A percentile compares a stretch with the other conserved stretches of the same genome.
These are phyloP conservation scores for Drosophila nigritarsus DNA, from an alignment of 2,888 invertebrate genomes.

Conservation along the genomic window DNA sequence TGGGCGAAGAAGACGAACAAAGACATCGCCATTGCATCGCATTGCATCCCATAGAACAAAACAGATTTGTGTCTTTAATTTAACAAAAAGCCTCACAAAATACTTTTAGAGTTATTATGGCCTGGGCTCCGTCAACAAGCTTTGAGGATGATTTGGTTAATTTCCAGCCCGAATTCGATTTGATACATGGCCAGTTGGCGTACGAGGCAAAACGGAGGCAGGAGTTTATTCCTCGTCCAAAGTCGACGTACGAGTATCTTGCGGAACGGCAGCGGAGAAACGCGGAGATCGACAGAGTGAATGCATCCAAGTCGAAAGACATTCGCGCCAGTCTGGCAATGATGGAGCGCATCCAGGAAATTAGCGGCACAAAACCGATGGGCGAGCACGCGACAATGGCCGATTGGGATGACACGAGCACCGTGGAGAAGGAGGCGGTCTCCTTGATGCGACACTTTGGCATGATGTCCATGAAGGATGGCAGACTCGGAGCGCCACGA, in stretches of 20 bases:
- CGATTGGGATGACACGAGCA: slow-evolving; percentile 77
- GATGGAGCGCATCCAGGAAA: slow-evolving; percentile 77
- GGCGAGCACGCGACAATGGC: slow-evolving; percentile 75
- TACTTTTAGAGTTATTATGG: slow-evolving; percentile 55
- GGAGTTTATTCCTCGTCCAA: slow-evolving; percentile 36
- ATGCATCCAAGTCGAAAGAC: slow-evolving; percentile 34
- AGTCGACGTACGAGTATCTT: slow-evolving; percentile 51
- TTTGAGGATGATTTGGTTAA: slow-evolving; percentile 82
- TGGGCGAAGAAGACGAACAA: neutral
- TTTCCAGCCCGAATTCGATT: slow-evolving; percentile 76
- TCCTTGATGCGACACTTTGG: slow-evolving; percentile 81
- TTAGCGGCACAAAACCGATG: slow-evolving; percentile 74
- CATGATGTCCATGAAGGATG: slow-evolving; percentile 61
- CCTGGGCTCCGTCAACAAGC: slow-evolving; percentile 74
- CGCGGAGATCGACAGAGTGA: slow-evolving; percentile 12
- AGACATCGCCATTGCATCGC: slow-evolving; percentile 12
- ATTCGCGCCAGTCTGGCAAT: slow-evolving; percentile 55
- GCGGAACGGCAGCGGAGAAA: slow-evolving; percentile 34
- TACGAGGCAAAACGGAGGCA: slow-evolving; percentile 45
- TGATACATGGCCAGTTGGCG: slow-evolving; percentile 73
- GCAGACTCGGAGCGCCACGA: slow-evolving; percentile 11
- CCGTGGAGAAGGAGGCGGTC: slow-evolving; percentile 75
- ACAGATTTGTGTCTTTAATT: slow-evolving; percentile 4
- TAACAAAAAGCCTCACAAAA: slow-evolving; percentile 24
- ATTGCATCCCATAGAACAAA: neutral